Evolutionary conservation across 2,797 vertebrate species (phyloP).

Genomic region (Oophaga sylvatica): DNA sequence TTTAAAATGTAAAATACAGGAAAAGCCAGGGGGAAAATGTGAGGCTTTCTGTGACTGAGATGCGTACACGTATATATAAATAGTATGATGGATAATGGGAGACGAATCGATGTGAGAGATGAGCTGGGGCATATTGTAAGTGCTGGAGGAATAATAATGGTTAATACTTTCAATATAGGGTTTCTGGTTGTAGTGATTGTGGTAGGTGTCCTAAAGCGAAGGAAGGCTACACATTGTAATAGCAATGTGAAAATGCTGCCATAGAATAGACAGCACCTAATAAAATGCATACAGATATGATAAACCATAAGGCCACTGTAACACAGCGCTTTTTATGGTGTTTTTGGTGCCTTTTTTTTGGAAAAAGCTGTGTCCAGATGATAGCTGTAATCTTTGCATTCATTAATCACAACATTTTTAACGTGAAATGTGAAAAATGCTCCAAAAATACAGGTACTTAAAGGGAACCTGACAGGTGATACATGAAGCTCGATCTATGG

Average conservation of each 20-base stretch:
- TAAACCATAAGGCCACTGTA: background rate
- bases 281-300: background rate
- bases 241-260: background rate
- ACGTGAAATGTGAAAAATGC: no score
- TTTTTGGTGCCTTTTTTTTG: no score
- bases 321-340: no score
- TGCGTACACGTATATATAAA: background rate
- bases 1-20: background rate
- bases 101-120: background rate
- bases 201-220: constrained; percentile 21
- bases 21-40: background rate
- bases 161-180: background rate
- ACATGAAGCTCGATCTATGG: no score
- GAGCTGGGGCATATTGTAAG: background rate
- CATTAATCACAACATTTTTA: no score
- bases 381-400: no score
- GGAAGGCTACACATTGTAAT: background rate
- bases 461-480: no score
- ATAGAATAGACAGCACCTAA: background rate
- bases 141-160: background rate
- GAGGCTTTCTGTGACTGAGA: background rate
- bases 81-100: background rate
- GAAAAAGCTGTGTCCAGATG: no score
- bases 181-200: background rate
- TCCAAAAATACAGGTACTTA: no score